Evolutionary conservation across 2,797 vertebrate genomes (phyloP).

Genomic region (Gymnothorax reevesii): DNA sequence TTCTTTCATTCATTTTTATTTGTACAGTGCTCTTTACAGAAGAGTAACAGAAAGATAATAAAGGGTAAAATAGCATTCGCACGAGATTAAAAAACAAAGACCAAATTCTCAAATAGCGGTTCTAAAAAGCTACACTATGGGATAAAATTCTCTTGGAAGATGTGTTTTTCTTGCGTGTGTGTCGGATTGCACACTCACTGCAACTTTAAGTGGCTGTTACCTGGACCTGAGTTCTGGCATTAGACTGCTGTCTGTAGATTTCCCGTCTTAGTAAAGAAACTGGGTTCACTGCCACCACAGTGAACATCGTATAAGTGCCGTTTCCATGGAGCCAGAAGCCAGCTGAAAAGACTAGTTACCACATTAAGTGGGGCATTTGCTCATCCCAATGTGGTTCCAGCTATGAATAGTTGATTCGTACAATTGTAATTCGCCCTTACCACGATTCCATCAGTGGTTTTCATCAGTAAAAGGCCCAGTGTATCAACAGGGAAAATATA

Average conservation of each 20-base stretch:
- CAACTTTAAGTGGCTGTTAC: not conserved
- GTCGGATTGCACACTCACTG: too few relatives aligned
- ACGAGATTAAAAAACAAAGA: too few relatives aligned
- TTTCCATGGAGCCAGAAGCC: not conserved
- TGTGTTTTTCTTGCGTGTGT: too few relatives aligned
- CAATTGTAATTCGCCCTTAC: not conserved
- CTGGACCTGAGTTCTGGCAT: not conserved
- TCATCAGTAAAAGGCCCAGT: not conserved
- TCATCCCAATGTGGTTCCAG: not conserved
- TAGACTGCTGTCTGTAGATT: not conserved
- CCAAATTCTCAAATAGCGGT: too few relatives aligned
- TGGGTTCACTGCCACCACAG: not conserved
- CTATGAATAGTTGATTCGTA: conserved; percentile 1
- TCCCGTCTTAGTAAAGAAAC: not conserved
- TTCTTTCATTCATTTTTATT: too few relatives aligned
- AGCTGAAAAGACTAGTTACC: conserved; percentile 5
- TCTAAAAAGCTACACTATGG: too few relatives aligned
- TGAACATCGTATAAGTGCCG: not conserved
- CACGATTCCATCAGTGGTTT: not conserved
- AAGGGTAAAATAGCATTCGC: too few relatives aligned
- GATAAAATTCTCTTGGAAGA: too few relatives aligned
- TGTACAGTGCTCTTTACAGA: too few relatives aligned
- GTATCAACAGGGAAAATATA: not conserved
- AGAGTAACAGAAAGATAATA: too few relatives aligned
- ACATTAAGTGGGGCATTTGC: not conserved